Conservation (phyloP, 2,888 invertebrate species). For the Pyrocoelia pectoralis region DNA sequence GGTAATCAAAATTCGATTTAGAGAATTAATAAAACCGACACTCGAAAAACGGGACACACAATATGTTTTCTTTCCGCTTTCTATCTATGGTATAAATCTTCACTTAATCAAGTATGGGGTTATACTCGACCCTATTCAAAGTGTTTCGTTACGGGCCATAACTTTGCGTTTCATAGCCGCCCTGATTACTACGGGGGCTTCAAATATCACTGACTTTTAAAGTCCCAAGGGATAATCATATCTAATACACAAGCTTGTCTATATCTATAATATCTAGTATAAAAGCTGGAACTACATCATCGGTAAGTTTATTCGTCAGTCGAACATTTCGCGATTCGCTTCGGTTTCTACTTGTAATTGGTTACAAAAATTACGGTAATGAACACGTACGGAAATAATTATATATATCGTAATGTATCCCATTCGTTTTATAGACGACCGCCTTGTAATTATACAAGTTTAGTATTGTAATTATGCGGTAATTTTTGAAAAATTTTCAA, state of each 20-base stretch:
- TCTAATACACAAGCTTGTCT: constrained; percentile 42
- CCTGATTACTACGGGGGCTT: constrained; percentile 62
- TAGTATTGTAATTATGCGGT: neutral
- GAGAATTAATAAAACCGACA: constrained; percentile 37
- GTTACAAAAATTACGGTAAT: neutral
- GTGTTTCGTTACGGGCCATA: constrained; percentile 58
- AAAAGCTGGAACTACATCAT: constrained; percentile 37
- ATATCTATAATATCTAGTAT: constrained; percentile 39
- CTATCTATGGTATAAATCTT: constrained; percentile 44
- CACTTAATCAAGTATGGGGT: constrained; percentile 48
- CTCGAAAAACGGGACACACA: constrained; percentile 41
- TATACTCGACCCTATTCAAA: constrained; percentile 45
- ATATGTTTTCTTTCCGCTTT: constrained; percentile 46
- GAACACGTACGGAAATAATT: constrained; percentile 20
- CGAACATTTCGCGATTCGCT: constrained; percentile 29
- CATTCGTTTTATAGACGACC: neutral
- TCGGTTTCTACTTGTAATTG: constrained; percentile 15
- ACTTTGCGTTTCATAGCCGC: constrained; percentile 48
- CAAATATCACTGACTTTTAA: constrained; percentile 75
- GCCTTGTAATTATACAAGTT: neutral
- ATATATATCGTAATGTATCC: constrained; percentile 17
- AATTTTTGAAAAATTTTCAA: constrained; percentile 12
- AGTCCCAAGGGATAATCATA: constrained; percentile 63
- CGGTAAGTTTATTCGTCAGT: constrained; percentile 31
- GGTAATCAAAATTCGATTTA: constrained; percentile 39